phyloP scores from a whole-genome alignment of 2,797 vertebrate species.

The Cryptoblepharus egeriae region DNA sequence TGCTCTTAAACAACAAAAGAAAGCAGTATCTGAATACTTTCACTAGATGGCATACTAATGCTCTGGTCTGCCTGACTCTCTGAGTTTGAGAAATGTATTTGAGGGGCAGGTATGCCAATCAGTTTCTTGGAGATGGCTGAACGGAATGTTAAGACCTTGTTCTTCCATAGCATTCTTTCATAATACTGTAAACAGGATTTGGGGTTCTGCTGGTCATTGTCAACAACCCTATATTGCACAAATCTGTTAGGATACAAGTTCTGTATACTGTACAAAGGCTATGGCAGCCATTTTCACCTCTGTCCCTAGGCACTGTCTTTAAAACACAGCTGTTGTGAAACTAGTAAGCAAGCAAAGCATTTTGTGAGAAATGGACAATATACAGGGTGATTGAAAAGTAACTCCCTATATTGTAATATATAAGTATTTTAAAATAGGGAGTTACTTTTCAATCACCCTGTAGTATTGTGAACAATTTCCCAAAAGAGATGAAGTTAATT shows the following conservation, averaged over 20 bases:
- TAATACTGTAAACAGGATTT: background rate
- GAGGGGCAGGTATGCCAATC: background rate
- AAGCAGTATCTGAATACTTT: background rate
- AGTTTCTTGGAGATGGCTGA: background rate
- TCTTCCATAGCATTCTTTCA: background rate
- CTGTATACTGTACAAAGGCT: background rate
- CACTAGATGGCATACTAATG: constrained; percentile 16
- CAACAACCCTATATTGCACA: background rate
- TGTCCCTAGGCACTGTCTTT: no score
- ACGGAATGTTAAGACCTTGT: background rate
- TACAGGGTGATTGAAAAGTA: no score
- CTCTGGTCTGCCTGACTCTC: constrained; percentile 5
- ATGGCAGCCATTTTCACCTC: no score
- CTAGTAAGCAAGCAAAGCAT: background rate
- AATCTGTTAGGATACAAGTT: background rate
- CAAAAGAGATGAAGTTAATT: background rate
- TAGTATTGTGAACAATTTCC: background rate
- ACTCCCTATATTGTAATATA: no score
- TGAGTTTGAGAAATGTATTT: constrained; percentile 8
- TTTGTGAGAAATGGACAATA: background rate
- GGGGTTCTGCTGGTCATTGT: background rate
- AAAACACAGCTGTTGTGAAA: background rate
- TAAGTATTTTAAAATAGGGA: no score
- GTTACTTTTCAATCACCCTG: no score
- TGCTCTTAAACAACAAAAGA: constrained; percentile 1